phyloP scores from a whole-genome alignment of 92 coral and sea anemone genomes.

The Umimayanthus chanpuru region DNA sequence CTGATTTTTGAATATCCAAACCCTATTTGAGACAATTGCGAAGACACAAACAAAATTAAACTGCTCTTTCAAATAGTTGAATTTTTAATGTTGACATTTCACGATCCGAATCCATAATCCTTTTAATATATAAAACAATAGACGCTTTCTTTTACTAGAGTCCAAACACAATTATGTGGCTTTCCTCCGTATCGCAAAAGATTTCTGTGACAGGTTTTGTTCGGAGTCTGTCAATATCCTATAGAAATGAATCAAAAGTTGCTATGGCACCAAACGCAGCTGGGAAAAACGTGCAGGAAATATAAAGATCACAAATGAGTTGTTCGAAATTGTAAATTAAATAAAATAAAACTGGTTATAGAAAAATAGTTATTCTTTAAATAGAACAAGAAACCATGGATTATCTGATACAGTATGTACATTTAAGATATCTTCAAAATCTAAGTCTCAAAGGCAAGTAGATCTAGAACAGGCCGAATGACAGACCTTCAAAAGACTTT shows the following conservation, averaged over 20 bases:
- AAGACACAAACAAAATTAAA: neutral
- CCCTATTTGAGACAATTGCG: neutral
- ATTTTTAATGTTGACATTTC: neutral
- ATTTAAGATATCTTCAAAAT: too few relatives aligned
- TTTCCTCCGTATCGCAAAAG: neutral
- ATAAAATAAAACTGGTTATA: neutral
- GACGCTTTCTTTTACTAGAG: neutral
- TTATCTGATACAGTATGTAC: too few relatives aligned
- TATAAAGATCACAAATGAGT: neutral
- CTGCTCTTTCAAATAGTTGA: neutral
- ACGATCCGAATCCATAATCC: neutral
- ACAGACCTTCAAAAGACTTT: too few relatives aligned
- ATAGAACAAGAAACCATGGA: too few relatives aligned
- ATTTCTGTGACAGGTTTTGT: neutral
- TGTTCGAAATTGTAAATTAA: too few relatives aligned
- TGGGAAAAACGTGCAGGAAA: slow-evolving; percentile 2
- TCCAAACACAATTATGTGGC: neutral
- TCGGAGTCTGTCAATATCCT: neutral
- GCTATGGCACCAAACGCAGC: slow-evolving; percentile 4
- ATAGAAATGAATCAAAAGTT: slow-evolving; percentile 6
- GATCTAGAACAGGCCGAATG: too few relatives aligned
- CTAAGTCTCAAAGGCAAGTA: too few relatives aligned
- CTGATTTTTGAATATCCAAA: neutral
- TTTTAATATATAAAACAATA: neutral
- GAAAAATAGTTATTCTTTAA: too few relatives aligned